These are phyloP conservation scores for Aplysina aerophoba DNA, from an alignment of 37 sponge, comb jelly and placozoan genomes.

Conservation along the genomic window DNA sequence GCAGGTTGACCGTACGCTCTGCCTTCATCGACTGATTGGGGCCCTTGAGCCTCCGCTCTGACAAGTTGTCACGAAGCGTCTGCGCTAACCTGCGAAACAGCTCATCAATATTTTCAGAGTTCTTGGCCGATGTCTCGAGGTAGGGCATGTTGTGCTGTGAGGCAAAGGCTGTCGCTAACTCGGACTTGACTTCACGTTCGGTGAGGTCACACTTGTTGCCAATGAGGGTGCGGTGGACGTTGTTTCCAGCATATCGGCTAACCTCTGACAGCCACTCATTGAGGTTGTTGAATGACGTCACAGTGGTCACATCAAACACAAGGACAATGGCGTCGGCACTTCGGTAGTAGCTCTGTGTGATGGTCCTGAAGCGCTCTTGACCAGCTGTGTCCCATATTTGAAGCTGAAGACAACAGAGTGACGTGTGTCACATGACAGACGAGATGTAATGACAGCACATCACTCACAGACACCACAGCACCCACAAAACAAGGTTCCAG, in stretches of 20 bases:
- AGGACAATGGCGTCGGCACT: constrained; percentile 93
- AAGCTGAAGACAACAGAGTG: constrained; percentile 57
- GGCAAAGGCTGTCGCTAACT: constrained; percentile 71
- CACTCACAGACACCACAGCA: background rate
- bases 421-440: background rate
- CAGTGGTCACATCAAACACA: constrained; percentile 83
- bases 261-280: constrained; percentile 87
- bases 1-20: constrained; percentile 2
- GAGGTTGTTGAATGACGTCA: constrained; percentile 71
- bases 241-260: constrained; percentile 73
- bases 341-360: constrained; percentile 94
- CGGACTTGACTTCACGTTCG: constrained; percentile 67
- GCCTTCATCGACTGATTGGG: constrained; percentile 22
- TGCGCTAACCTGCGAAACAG: constrained; percentile 76
- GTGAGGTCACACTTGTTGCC: constrained; percentile 93
- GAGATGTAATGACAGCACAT: too few relatives aligned
- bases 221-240: constrained; percentile 79
- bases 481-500: background rate
- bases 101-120: constrained; percentile 81
- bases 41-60: constrained; percentile 57
- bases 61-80: constrained; percentile 63
- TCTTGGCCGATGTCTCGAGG: constrained; percentile 91
- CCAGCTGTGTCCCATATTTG: constrained; percentile 98
- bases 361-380: constrained; percentile 90
- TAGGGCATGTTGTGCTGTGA: constrained; percentile 84